Evolutionary conservation across 2,797 vertebrate species (phyloP).

Genomic region (Ciconia nigra): DNA sequence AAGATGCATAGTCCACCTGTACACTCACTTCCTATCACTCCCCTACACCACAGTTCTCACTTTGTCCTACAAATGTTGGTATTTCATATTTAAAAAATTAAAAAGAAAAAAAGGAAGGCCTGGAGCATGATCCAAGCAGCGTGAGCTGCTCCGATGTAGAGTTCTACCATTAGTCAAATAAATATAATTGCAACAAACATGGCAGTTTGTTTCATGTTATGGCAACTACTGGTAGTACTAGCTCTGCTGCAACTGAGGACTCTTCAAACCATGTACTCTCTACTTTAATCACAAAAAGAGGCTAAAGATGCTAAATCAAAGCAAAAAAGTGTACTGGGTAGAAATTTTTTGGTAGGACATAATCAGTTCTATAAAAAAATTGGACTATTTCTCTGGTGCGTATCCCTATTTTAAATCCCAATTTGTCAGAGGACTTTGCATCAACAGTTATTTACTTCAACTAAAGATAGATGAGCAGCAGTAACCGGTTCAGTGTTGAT

Average conservation of each 20-base stretch:
- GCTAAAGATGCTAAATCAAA: not conserved
- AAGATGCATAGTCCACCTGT: not conserved
- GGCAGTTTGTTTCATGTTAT: not conserved
- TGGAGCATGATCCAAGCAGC: not conserved
- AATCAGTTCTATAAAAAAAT: not conserved
- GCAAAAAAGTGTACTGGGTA: not conserved
- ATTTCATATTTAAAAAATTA: not conserved
- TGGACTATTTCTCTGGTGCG: not conserved
- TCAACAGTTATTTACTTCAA: not conserved
- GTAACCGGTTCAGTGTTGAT: not conserved
- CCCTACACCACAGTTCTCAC: not conserved
- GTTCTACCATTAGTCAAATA: not conserved
- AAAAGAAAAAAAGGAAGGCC: not conserved
- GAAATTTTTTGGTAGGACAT: not conserved
- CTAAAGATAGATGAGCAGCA: not conserved
- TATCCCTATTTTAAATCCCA: not conserved
- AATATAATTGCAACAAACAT: not conserved
- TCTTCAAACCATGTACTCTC: not conserved
- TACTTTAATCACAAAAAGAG: not conserved
- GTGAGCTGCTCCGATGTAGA: not conserved
- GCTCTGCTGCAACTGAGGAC: not conserved
- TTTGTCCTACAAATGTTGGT: not conserved
- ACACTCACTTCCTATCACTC: not conserved
- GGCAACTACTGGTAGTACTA: not conserved
- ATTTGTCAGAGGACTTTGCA: not conserved